phyloP scores from a whole-genome alignment of 2,797 vertebrate species.

The Distichodus sexfasciatus region DNA sequence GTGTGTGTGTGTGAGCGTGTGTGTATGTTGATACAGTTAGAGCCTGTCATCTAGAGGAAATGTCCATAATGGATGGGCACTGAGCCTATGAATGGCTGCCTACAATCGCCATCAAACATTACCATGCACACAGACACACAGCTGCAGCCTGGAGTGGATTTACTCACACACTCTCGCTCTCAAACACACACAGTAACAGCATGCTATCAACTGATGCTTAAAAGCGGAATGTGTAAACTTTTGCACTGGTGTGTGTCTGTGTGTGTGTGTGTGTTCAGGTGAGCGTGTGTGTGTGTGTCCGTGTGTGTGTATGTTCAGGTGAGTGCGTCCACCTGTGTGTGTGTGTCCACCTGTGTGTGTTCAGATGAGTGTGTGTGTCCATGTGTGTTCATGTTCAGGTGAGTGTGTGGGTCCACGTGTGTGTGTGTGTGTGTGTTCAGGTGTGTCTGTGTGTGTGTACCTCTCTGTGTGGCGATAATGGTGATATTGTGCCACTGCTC shows the following conservation, averaged over 20 bases:
- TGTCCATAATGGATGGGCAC: slow-evolving; percentile 35
- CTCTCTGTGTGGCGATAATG: slow-evolving; percentile 85
- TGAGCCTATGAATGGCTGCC: slow-evolving; percentile 15
- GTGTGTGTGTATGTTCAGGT: too few species aligned
- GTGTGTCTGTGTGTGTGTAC: slow-evolving; percentile 62
- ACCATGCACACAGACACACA: slow-evolving; percentile 43
- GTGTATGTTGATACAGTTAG: slow-evolving; percentile 24
- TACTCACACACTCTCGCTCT: slow-evolving; percentile 21
- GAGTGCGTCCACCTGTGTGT: too few species aligned
- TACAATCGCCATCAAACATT: slow-evolving; percentile 23
- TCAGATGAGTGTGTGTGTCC: too few species aligned
- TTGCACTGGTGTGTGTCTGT: too few species aligned
- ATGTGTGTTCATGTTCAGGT: neutral
- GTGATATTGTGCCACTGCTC: slow-evolving; percentile 88
- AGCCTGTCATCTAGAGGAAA: slow-evolving; percentile 19
- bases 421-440: neutral
- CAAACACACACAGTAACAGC: slow-evolving; percentile 39
- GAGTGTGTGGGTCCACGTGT: neutral
- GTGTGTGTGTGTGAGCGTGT: too few species aligned
- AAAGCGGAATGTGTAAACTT: too few species aligned
- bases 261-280: too few species aligned
- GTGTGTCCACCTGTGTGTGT: too few species aligned
- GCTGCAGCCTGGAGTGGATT: slow-evolving; percentile 38
- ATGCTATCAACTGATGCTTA: slow-evolving; percentile 61
- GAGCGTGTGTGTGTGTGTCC: too few species aligned